Percentiles rank a stretch among this genome's conserved stretches.
phyloP scores from a whole-genome alignment of 2,888 invertebrate genomes.

The Aphrophora alni region DNA sequence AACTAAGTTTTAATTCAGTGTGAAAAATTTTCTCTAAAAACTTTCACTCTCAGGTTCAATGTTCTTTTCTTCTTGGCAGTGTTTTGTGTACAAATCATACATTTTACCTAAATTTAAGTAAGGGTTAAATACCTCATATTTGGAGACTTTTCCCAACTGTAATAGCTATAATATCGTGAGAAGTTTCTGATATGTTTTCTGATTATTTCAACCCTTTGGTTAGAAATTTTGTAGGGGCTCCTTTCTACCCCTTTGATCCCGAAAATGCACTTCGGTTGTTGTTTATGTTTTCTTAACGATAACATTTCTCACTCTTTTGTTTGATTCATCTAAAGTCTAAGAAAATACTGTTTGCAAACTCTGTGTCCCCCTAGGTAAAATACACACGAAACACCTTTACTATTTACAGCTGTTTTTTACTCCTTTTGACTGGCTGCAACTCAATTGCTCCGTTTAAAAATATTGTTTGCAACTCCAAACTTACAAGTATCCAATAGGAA shows the following conservation, averaged over 20 bases:
- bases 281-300: conserved; percentile 7
- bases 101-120: not conserved
- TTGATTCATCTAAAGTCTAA: conserved; percentile 15
- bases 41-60: not conserved
- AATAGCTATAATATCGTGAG: conserved; percentile 26
- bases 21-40: not conserved
- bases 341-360: conserved; percentile 16
- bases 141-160: conserved; percentile 11
- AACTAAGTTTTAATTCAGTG: conserved; percentile 27
- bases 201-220: no score
- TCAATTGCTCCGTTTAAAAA: conserved; percentile 22
- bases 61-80: conserved; percentile 15
- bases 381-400: not conserved
- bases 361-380: conserved; percentile 12
- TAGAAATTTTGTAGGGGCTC: conserved; percentile 19
- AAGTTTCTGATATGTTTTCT: conserved; percentile 17
- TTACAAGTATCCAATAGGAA: not conserved
- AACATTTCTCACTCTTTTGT: conserved; percentile 17
- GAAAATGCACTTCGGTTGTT: not conserved
- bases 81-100: not conserved
- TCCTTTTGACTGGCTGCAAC: not conserved
- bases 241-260: conserved; percentile 28
- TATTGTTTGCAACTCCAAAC: conserved; percentile 20
- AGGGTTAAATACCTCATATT: conserved; percentile 7
- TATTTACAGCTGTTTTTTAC: not conserved